Percentiles rank a stretch among this genome's conserved stretches.
Conservation (phyloP, 2,113 vertebrate species). For the Platycercus adscitus region DNA sequence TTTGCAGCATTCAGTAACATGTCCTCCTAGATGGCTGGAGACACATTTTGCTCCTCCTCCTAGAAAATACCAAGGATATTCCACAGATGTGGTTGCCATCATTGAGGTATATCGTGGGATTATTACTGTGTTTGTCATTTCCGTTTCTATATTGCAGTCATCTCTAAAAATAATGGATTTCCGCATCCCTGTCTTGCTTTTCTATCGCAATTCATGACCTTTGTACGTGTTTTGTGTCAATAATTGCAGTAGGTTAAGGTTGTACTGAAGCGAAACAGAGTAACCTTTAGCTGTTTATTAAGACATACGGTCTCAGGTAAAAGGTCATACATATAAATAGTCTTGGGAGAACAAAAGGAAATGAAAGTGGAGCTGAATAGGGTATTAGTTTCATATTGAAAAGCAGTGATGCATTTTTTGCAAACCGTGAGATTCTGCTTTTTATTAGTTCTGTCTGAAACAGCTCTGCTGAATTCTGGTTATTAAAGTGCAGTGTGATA, state of each 20-base stretch:
- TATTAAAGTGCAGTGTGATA: not conserved
- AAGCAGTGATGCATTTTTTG: not conserved
- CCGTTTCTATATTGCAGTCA: not conserved
- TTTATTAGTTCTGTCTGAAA: not conserved
- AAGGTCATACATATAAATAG: conserved; percentile 44
- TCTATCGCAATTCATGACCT: not conserved
- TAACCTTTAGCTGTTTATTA: conserved; percentile 37
- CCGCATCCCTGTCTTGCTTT: not conserved
- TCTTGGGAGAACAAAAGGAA: conserved; percentile 29
- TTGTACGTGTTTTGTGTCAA: not conserved
- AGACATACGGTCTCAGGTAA: not conserved
- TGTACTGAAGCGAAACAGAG: not conserved
- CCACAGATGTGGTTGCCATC: not conserved
- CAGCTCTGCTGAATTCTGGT: not conserved
- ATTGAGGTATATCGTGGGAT: not conserved
- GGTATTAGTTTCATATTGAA: not conserved
- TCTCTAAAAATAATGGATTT: conserved; percentile 34
- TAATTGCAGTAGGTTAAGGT: conserved; percentile 2
- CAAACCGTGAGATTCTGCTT: not conserved
- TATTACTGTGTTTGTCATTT: conserved; percentile 32
- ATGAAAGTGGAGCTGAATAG: not conserved
- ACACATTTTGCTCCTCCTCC: not conserved
- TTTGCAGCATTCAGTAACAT: not conserved
- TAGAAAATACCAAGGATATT: not conserved
- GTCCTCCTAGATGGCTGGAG: not conserved